These are phyloP conservation scores for Pentalonia nigronervosa DNA, from an alignment of 1,140 invertebrate species.

Conservation along the genomic window DNA sequence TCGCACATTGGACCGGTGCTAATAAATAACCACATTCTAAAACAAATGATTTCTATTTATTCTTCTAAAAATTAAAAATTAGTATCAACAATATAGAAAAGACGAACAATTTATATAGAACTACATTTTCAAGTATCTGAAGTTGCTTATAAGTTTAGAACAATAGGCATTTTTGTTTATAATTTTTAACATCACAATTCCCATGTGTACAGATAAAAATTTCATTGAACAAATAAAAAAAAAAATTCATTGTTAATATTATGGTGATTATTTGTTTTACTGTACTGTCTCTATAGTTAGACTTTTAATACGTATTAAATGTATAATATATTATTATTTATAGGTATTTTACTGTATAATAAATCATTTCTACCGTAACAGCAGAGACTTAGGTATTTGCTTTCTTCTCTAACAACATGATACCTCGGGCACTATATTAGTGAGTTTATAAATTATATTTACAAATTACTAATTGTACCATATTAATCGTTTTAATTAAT, in stretches of 20 bases:
- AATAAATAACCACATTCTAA: background rate
- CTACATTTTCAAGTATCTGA: no score
- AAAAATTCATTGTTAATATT: background rate
- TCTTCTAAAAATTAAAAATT: no score
- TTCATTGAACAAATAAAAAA: background rate
- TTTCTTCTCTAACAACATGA: background rate
- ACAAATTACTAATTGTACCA: slow-evolving; percentile 2
- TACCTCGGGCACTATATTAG: background rate
- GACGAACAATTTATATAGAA: background rate
- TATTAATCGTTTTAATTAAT: slow-evolving; percentile 1
- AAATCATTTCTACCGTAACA: background rate
- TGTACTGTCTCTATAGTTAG: background rate
- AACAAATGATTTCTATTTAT: background rate
- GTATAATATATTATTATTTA: background rate
- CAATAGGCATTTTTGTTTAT: background rate
- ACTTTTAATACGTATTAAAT: background rate
- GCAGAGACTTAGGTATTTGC: background rate
- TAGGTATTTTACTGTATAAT: background rate
- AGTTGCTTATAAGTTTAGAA: background rate
- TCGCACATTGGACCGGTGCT: no score
- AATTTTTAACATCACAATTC: background rate
- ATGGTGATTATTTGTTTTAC: background rate
- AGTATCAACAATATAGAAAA: background rate
- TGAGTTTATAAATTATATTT: background rate
- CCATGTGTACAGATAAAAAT: background rate